Base-by-base conservation (phyloP, 2,797 vertebrate genomes). In the Neoniphon sammara region DNA sequence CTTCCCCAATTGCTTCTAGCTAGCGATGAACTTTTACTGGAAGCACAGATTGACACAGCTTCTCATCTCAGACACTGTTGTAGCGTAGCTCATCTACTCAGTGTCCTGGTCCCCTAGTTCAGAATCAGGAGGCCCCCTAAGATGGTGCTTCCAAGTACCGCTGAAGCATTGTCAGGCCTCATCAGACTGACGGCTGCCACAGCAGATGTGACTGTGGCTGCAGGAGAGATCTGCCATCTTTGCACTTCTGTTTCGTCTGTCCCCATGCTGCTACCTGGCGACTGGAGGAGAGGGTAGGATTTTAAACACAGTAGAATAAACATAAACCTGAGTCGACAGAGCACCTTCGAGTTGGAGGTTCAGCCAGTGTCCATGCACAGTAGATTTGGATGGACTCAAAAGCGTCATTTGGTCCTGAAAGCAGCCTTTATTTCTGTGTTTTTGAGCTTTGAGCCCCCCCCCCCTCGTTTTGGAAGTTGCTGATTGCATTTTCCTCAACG, bases 131-230 rank as follows among this genome's bases (percentile, higher is more conserved):
- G 49, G 18, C 34, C 84, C 59, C 62, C 66, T 56, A 63, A 74
- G 62, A 50, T 64, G 56, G 63, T 61, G 66, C 73, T 50, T 81
- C 74, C 66, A 20, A 70, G 76, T 85, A 58, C 42, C 72, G 18
- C 75, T 81, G 67, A n/a, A 75, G 68, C 67, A 64, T 62, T 84
- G 87, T 82, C 86, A 72, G 77, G 72, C 77, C 66, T 86, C 77
- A 85, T 87, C 87, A 86, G 64, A 71, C 81, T 85, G 82, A 85
- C 60, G 80, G 62, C 75, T 60, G 72, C 78, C 73, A 71, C 81
- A 78, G 68, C 67, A 60, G 78, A 81, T 18, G 59, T 70, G 12
- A 36, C 66, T 8, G 2, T 21, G 31, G 65, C 79, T 73, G 72
- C 63, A 67, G 66, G 65, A 82, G 31, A 39, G 69, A 82, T 77